Conservation (phyloP, 1,140 invertebrate species). For the Radopholus similis region DNA sequence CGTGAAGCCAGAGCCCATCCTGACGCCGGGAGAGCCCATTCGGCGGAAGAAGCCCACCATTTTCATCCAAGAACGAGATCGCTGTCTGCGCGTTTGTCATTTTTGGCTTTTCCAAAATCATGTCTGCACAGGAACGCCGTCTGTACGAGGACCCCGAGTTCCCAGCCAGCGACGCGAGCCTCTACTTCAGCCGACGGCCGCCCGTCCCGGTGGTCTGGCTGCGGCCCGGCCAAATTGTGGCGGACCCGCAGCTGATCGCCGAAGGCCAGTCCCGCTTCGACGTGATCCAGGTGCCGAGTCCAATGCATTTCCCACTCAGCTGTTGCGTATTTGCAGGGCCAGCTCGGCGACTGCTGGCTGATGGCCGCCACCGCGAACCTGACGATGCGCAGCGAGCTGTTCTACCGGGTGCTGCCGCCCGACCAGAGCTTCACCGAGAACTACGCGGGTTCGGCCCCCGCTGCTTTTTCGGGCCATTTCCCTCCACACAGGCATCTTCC, state of each 20-base stretch:
- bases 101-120: neutral
- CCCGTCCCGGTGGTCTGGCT: constrained; percentile 64
- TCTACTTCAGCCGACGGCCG: constrained; percentile 61
- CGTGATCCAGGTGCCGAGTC: too few relatives aligned
- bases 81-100: constrained; percentile 2
- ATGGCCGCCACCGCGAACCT: constrained; percentile 85
- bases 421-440: constrained; percentile 84
- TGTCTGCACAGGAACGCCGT: constrained; percentile 43
- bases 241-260: constrained; percentile 82
- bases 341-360: constrained; percentile 83
- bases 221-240: constrained; percentile 66
- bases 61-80: neutral
- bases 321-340: too few relatives aligned
- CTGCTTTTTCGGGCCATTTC: neutral
- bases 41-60: constrained; percentile 13
- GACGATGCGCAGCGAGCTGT: constrained; percentile 80
- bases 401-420: constrained; percentile 88
- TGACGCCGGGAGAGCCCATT: neutral
- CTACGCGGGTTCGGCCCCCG: constrained; percentile 44
- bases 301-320: too few relatives aligned
- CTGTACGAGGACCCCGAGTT: constrained; percentile 65
- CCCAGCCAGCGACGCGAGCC: constrained; percentile 63
- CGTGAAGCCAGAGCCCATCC: neutral
- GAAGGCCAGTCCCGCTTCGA: constrained; percentile 93
- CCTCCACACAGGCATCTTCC: constrained; percentile 43